Conservation (phyloP, 2,113 vertebrate species). For the Arenaria interpres region DNA sequence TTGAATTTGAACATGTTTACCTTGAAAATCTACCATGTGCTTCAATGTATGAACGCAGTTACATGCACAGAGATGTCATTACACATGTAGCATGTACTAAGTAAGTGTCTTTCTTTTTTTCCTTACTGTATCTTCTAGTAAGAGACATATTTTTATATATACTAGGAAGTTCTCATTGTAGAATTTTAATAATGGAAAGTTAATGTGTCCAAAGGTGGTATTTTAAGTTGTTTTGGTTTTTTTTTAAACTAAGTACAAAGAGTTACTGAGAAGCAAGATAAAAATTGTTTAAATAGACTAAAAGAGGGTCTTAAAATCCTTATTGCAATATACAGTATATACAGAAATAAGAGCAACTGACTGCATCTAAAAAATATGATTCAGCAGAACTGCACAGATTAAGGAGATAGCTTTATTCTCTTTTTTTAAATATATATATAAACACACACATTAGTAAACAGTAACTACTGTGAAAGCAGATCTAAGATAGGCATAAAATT, state of each 20-base stretch:
- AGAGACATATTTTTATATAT: neutral
- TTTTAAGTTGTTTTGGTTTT: neutral
- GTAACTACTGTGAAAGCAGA: neutral
- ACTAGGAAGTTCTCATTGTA: neutral
- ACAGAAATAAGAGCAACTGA: neutral
- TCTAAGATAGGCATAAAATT: neutral
- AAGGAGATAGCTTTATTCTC: neutral
- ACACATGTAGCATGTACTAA: conserved; percentile 91
- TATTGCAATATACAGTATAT: neutral
- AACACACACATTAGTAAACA: neutral
- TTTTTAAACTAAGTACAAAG: neutral
- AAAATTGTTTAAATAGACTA: neutral
- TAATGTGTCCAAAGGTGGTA: neutral
- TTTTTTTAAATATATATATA: too few species aligned
- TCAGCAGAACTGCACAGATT: neutral
- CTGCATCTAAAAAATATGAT: neutral
- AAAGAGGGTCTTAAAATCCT: neutral
- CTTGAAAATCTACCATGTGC: conserved; percentile 94
- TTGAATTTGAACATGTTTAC: conserved; percentile 92
- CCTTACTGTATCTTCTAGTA: neutral
- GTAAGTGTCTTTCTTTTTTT: conserved; percentile 76
- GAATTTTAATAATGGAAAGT: neutral
- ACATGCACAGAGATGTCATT: conserved; percentile 98
- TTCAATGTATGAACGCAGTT: conserved; percentile 95
- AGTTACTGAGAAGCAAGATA: neutral